Evolutionary conservation across 2,888 invertebrate genomes (phyloP).

Genomic region (Trachelus iudaicus): DNA sequence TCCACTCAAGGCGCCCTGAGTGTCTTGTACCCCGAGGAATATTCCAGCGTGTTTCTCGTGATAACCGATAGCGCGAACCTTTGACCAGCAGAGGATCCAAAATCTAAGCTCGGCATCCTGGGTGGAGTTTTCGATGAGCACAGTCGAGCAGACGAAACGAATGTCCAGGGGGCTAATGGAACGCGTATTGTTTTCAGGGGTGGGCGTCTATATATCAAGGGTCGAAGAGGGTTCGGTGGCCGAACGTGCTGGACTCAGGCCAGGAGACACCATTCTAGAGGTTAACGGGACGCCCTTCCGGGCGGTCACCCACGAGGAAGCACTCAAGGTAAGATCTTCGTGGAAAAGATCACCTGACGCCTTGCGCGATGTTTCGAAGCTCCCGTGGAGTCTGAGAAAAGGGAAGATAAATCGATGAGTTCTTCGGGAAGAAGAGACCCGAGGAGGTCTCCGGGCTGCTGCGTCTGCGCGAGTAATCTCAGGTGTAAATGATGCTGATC

Average conservation of each 20-base stretch:
- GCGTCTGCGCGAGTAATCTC: neutral
- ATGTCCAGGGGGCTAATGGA: conserved; percentile 45
- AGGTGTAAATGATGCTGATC: conserved; percentile 24
- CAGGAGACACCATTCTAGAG: conserved; percentile 94
- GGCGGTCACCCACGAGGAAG: conserved; percentile 92
- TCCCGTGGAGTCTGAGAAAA: neutral
- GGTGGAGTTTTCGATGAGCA: conserved; percentile 29
- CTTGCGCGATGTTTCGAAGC: too few relatives aligned
- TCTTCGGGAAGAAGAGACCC: neutral
- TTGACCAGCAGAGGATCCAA: too few relatives aligned
- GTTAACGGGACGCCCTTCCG: conserved; percentile 95
- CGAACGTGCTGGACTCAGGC: conserved; percentile 86
- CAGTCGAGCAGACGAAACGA: conserved; percentile 14
- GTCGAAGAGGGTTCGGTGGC: conserved; percentile 92
- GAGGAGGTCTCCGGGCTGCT: neutral
- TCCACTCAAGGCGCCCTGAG: too few relatives aligned
- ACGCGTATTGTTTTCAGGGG: conserved; percentile 72
- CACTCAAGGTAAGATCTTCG: conserved; percentile 79
- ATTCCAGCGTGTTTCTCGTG: too few relatives aligned
- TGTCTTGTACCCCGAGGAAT: too few relatives aligned
- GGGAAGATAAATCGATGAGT: neutral
- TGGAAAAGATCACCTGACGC: neutral
- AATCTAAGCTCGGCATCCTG: conserved; percentile 25
- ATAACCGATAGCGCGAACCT: too few relatives aligned
- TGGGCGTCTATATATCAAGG: conserved; percentile 91